Percentiles rank a stretch among this genome's conserved stretches.
Evolutionary conservation across 2,113 vertebrate genomes (phyloP).

Genomic region (Lonchura striata): DNA sequence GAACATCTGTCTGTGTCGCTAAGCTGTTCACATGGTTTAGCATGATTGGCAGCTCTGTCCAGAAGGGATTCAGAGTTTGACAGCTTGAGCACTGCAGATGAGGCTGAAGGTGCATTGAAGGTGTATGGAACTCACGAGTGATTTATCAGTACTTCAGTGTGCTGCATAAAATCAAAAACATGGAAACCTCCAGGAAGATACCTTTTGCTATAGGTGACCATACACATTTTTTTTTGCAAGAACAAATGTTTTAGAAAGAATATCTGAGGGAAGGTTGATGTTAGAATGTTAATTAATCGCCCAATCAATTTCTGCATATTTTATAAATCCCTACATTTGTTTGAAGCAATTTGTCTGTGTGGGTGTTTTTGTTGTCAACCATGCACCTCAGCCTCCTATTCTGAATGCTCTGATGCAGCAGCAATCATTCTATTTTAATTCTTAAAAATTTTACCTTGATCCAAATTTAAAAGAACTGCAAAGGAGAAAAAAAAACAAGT

Average conservation of each 20-base stretch:
- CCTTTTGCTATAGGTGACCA: background rate
- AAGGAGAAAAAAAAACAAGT: background rate
- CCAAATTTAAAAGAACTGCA: background rate
- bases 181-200: background rate
- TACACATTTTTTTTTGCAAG: background rate
- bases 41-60: slow-evolving; percentile 40
- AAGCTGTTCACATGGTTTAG: background rate
- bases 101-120: background rate
- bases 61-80: background rate
- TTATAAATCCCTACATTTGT: background rate
- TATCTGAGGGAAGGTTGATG: background rate
- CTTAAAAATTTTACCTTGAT: background rate
- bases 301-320: background rate
- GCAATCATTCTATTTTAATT: background rate
- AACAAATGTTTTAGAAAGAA: background rate
- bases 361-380: background rate
- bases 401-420: background rate
- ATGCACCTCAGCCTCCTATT: background rate
- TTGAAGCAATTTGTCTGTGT: background rate
- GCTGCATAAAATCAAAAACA: background rate
- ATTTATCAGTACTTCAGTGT: background rate
- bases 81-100: background rate
- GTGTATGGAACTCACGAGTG: background rate
- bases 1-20: slow-evolving; percentile 35
- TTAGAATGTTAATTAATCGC: background rate